Percentiles rank a stretch among this genome's conserved stretches.
Conservation (phyloP, 2,113 vertebrate genomes). For the Planiliza haematocheilus region DNA sequence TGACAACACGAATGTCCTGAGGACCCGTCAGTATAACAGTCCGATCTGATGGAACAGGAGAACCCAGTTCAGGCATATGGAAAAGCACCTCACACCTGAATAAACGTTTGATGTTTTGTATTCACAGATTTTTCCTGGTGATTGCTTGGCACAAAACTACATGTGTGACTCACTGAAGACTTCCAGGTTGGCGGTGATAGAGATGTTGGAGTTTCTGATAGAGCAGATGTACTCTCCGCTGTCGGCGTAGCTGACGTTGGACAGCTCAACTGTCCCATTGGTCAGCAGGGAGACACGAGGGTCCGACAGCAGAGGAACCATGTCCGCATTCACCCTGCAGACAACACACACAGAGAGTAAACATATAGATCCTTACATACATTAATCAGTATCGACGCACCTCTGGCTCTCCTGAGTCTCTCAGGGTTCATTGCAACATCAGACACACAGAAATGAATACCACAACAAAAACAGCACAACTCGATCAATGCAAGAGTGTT, state of each 20-base stretch:
- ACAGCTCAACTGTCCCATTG: conserved; percentile 84
- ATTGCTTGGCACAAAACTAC: neutral
- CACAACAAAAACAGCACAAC: neutral
- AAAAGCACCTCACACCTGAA: too few species aligned
- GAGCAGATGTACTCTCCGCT: conserved; percentile 83
- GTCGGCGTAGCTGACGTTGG: conserved; percentile 74
- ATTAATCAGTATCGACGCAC: neutral
- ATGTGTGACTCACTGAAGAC: conserved; percentile 84
- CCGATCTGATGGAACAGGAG: conserved; percentile 72
- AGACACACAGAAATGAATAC: neutral
- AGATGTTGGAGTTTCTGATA: conserved; percentile 77
- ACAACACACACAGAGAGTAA: conserved; percentile 29
- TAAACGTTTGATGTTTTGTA: too few species aligned
- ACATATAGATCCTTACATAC: neutral
- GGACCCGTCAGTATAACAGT: conserved; percentile 81
- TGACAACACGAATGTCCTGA: conserved; percentile 32
- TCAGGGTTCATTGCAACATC: neutral
- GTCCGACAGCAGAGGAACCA: conserved; percentile 74
- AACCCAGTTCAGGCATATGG: neutral
- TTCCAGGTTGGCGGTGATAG: conserved; percentile 83
- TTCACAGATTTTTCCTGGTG: too few species aligned
- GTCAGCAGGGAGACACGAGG: conserved; percentile 80
- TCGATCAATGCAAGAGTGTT: neutral
- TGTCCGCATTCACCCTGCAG: conserved; percentile 76
- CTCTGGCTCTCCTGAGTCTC: neutral